A percentile compares a stretch with the other conserved stretches of the same genome.
These are phyloP conservation scores for Acronicta psi DNA, from an alignment of 2,888 invertebrate genomes.

Conservation along the genomic window DNA sequence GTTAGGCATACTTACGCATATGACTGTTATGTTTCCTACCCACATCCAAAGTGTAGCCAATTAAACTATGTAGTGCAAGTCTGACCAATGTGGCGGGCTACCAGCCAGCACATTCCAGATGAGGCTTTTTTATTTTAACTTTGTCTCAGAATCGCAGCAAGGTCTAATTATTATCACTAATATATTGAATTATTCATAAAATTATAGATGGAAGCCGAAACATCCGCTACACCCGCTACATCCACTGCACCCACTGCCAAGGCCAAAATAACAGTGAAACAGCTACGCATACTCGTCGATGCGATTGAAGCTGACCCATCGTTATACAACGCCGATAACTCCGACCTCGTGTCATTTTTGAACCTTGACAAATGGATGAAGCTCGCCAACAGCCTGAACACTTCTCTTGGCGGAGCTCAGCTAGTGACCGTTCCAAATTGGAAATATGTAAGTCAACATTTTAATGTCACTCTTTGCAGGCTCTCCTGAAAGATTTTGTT, in stretches of 20 bases:
- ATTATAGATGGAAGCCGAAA: constrained; percentile 4
- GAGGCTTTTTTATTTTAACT: too few species aligned
- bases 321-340: constrained; percentile 20
- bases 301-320: constrained; percentile 31
- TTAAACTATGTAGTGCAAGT: too few species aligned
- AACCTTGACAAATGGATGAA: constrained; percentile 32
- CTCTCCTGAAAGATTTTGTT: too few species aligned
- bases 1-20: too few species aligned
- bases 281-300: constrained; percentile 19
- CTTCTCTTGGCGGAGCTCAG: constrained; percentile 9
- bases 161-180: too few species aligned
- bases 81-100: too few species aligned
- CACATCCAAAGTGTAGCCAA: too few species aligned
- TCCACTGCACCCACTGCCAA: not conserved
- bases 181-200: not conserved
- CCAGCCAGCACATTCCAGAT: too few species aligned
- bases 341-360: constrained; percentile 22
- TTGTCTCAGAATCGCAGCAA: too few species aligned
- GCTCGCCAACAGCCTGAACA: constrained; percentile 22
- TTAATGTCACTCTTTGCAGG: too few species aligned
- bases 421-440: constrained; percentile 16
- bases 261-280: constrained; percentile 20
- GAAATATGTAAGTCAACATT: constrained; percentile 34
- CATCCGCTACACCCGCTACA: too few species aligned
- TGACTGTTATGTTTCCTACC: too few species aligned